Percentiles rank a stretch among this genome's conserved stretches.
These are phyloP conservation scores for Cyclina sinensis DNA, from an alignment of 1,140 invertebrate species.

Conservation along the genomic window DNA sequence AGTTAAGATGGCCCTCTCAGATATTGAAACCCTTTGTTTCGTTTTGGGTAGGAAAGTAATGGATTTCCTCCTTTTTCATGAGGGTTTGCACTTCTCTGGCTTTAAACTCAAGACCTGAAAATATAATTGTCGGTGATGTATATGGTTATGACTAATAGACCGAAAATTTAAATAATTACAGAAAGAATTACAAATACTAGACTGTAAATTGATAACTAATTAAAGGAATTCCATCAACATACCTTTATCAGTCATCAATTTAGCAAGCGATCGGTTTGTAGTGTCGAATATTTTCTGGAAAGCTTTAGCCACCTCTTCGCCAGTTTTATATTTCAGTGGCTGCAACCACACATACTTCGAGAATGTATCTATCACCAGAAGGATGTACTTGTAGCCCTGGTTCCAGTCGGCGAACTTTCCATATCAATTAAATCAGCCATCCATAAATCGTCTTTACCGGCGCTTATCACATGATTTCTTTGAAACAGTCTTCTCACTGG, in stretches of 20 bases:
- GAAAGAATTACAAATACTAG: no score
- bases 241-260: background rate
- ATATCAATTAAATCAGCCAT: slow-evolving; percentile 55
- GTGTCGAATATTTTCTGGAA: background rate
- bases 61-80: background rate
- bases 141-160: no score
- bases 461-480: slow-evolving; percentile 9
- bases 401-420: slow-evolving; percentile 24
- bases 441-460: slow-evolving; percentile 40
- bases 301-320: slow-evolving; percentile 3
- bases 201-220: no score
- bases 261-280: background rate
- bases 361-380: background rate
- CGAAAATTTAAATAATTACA: no score
- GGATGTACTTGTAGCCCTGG: slow-evolving; percentile 8
- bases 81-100: background rate
- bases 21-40: slow-evolving; percentile 11
- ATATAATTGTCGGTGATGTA: background rate
- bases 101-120: background rate
- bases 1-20: slow-evolving; percentile 7
- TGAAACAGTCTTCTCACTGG: slow-evolving; percentile 30
- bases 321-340: slow-evolving; percentile 2
- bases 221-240: no score
- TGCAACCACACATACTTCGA: slow-evolving; percentile 7
- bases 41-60: slow-evolving; percentile 9